Conservation (phyloP, 2,888 invertebrate genomes). For the Pseudococcus jackbeardsleyi region DNA sequence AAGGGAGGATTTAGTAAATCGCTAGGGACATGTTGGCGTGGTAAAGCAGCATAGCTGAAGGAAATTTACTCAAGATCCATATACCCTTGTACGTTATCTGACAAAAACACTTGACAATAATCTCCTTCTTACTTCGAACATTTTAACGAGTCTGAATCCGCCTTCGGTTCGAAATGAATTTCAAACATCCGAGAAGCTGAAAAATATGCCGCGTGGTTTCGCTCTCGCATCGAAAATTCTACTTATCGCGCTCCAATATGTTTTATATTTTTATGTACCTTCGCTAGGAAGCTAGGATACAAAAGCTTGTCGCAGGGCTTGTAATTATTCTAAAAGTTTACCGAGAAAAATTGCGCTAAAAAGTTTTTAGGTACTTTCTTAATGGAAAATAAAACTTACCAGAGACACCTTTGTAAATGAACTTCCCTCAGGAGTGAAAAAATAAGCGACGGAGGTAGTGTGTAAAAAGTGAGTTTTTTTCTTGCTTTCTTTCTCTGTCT, state of each 20-base stretch:
- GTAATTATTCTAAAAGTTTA: constrained; percentile 47
- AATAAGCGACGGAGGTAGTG: neutral
- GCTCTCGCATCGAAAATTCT: neutral
- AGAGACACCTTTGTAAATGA: constrained; percentile 40
- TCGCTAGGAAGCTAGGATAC: neutral
- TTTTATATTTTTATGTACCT: constrained; percentile 5
- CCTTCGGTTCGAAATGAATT: constrained; percentile 20
- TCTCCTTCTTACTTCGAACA: constrained; percentile 17
- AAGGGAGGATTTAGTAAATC: constrained; percentile 52
- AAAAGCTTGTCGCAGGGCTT: constrained; percentile 32
- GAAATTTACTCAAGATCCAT: constrained; percentile 32
- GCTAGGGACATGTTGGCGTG: constrained; percentile 52
- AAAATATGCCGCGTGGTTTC: constrained; percentile 15
- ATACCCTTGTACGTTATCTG: constrained; percentile 55
- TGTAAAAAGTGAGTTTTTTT: neutral
- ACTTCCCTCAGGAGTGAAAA: constrained; percentile 36
- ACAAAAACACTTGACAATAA: constrained; percentile 61
- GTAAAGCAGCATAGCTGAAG: constrained; percentile 39
- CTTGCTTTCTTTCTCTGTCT: neutral
- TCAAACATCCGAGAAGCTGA: neutral
- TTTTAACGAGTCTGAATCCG: constrained; percentile 26
- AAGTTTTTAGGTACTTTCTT: constrained; percentile 43
- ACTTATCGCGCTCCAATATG: constrained; percentile 33
- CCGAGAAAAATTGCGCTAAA: constrained; percentile 21
- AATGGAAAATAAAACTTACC: constrained; percentile 45